A percentile compares a stretch with the other conserved stretches of the same genome.
Conservation (phyloP, 1,140 invertebrate genomes). For the Dreissena rostriformis region DNA sequence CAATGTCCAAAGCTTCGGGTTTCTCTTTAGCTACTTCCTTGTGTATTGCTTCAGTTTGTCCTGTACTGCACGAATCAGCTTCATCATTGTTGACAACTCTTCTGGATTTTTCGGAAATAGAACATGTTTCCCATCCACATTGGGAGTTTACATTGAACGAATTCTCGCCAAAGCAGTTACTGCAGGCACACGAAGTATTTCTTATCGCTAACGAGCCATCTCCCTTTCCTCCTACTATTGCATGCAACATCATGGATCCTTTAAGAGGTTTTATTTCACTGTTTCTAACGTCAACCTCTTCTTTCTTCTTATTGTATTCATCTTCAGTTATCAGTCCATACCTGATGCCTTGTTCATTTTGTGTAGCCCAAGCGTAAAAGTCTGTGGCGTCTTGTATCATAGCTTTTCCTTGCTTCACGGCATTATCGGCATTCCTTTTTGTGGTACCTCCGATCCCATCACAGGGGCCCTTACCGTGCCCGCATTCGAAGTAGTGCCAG, state of each 20-base stretch:
- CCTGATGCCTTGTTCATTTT: slow-evolving; percentile 6
- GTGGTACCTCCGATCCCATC: slow-evolving; percentile 33
- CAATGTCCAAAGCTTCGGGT: no score
- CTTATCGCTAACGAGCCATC: not conserved
- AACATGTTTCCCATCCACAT: no score
- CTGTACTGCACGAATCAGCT: no score
- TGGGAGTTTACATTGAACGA: no score
- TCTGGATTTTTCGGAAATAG: no score
- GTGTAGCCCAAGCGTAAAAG: slow-evolving; percentile 31
- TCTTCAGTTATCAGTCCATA: slow-evolving; percentile 12
- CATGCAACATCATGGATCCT: slow-evolving; percentile 19
- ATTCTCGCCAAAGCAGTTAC: slow-evolving; percentile 1
- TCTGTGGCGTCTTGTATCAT: slow-evolving; percentile 32
- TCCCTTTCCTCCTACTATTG: not conserved
- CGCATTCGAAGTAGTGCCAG: slow-evolving; percentile 41
- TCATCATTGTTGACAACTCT: no score
- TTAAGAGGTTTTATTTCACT: not conserved
- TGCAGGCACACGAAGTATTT: slow-evolving; percentile 3
- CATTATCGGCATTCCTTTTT: slow-evolving; percentile 32
- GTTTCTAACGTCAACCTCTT: slow-evolving; percentile 9
- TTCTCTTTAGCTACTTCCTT: no score
- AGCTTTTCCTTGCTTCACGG: slow-evolving; percentile 22
- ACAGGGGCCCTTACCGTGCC: slow-evolving; percentile 33
- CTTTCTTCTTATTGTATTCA: not conserved
- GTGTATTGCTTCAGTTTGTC: no score